These are phyloP conservation scores for Pica pica DNA, from an alignment of 2,113 vertebrate species.

Conservation along the genomic window DNA sequence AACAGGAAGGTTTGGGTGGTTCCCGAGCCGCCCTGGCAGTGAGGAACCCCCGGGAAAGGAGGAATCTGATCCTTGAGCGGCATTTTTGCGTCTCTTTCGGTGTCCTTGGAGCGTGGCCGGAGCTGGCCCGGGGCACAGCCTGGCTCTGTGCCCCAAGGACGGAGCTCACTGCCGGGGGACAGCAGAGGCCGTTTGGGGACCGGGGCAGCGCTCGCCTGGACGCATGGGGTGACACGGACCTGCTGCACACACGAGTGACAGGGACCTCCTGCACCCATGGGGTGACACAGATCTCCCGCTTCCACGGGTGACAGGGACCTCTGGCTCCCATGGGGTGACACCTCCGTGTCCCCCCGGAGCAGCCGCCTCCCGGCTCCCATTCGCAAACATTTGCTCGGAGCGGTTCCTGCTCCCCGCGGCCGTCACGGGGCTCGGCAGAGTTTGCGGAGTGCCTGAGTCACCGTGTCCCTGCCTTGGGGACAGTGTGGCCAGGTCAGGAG, in stretches of 20 bases:
- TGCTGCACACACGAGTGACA: fast-evolving
- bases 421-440: neutral
- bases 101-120: neutral
- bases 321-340: neutral
- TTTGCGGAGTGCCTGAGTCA: slow-evolving; percentile 18
- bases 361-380: neutral
- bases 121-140: neutral
- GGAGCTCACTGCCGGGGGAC: fast-evolving
- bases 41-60: neutral
- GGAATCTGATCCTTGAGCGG: neutral
- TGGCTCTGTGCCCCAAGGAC: neutral
- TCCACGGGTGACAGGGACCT: neutral
- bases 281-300: neutral
- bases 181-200: neutral
- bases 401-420: slow-evolving; percentile 38
- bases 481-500: neutral
- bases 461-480: neutral
- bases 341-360: neutral
- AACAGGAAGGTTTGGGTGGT: fast-evolving
- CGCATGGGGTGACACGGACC: neutral
- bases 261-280: fast-evolving
- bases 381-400: slow-evolving; percentile 18
- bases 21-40: fast-evolving
- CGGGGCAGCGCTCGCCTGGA: fast-evolving
- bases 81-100: neutral